Evolutionary conservation across 37 sponge, comb jelly and placozoan genomes (phyloP), one percentile per base, ranked within the genome.

Genomic region (Aphrocallistes beatrix): DNA sequence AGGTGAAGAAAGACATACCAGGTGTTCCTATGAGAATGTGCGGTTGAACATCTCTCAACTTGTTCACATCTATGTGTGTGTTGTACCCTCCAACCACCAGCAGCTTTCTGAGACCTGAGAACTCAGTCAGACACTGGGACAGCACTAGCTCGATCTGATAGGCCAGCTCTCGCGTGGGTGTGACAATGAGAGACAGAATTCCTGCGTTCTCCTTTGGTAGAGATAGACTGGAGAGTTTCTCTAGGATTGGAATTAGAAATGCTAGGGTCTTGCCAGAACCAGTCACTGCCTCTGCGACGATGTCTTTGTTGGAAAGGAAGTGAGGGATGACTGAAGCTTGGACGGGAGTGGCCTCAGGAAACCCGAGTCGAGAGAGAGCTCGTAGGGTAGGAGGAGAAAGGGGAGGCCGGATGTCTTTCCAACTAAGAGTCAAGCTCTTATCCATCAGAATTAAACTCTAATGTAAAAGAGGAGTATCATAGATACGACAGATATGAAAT

Each of bases 91-190:
- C 99, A 47, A 93, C 89, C 51, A 91, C 37, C 48, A 88, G 86
- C 10, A 37, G 42, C 28, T 45, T 39, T 6, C 38, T 49, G 1
- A 92, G 84, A 10, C 50, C 38, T 37, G 84, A 82, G 39, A 91
- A 84, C 40, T 90, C 38, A n/a, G 17, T 37, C 6, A 89, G 19
- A 36, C 95, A 93, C 1, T 17, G 40, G 16, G 39, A 38, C 25
- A 93, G 82, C 85, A 98, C 96, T 0, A 85, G 87, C 49, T 86
- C 85, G 23, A 89, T 93, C 87, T 98, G 99, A 1, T 82, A 81
- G 48, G 99, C 99, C 51, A 98, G 88, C 75, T 98, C 99, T 51
- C 96, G 83, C 16, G 99, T 98, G 19, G 99, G 99, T n/a, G 94
- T 85, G 32, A 98, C 51, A 0, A 98, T 82, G 3, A 98, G 37